Conservation (phyloP, 1,140 invertebrate genomes). For the Drosophila pandora region DNA sequence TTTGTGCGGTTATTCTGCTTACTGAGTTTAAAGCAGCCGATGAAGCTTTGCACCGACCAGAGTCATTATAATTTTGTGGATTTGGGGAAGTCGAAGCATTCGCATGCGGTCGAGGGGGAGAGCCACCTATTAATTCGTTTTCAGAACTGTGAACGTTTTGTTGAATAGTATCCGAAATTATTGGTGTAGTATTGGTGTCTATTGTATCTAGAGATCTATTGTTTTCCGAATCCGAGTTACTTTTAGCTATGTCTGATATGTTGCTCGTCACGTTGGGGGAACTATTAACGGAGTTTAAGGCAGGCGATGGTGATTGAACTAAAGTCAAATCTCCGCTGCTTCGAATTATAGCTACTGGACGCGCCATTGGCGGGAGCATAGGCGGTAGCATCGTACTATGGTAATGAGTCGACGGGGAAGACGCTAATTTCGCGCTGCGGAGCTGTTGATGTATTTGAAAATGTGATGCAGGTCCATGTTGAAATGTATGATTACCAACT, state of each 20-base stretch:
- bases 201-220: constrained; percentile 29
- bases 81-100: constrained; percentile 30
- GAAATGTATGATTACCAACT: constrained; percentile 51
- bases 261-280: constrained; percentile 28
- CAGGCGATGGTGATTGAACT: constrained; percentile 86
- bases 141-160: constrained; percentile 26
- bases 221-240: constrained; percentile 33
- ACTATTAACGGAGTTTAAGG: constrained; percentile 58
- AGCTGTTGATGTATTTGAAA: constrained; percentile 73
- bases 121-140: constrained; percentile 24
- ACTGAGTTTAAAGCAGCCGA: constrained; percentile 43
- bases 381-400: constrained; percentile 95
- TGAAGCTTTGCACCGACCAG: constrained; percentile 50
- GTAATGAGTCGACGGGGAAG: constrained; percentile 61
- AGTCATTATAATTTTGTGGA: constrained; percentile 41
- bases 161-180: constrained; percentile 22
- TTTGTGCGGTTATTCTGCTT: constrained; percentile 64
- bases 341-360: constrained; percentile 97
- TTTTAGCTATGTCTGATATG: constrained; percentile 26
- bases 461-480: constrained; percentile 62
- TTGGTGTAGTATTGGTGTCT: constrained; percentile 49
- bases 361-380: constrained; percentile 97
- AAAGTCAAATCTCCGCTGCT: constrained; percentile 89
- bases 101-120: constrained; percentile 28
- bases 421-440: constrained; percentile 47